phyloP scores from a whole-genome alignment of 2,888 invertebrate species.

The Hirtodrosophila cameraria region DNA sequence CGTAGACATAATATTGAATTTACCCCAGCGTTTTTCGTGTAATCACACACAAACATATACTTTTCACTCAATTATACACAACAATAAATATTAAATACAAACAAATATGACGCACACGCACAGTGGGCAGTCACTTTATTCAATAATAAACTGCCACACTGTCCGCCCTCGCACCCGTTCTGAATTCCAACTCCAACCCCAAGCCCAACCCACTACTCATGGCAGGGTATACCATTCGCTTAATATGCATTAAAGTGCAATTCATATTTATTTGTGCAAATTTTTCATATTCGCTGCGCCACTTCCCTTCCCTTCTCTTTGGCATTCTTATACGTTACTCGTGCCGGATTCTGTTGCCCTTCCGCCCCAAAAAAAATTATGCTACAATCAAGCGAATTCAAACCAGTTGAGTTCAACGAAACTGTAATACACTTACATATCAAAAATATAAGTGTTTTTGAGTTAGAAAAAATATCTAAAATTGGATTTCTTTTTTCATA shows the following conservation, averaged over 20 bases:
- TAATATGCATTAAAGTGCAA: conserved; percentile 79
- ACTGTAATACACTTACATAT: conserved; percentile 22
- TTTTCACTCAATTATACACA: conserved; percentile 79
- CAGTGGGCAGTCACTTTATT: conserved; percentile 69
- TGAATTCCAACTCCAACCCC: no score
- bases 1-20: conserved; percentile 69
- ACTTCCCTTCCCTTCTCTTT: not conserved
- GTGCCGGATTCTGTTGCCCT: conserved; percentile 19
- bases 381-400: conserved; percentile 7
- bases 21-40: conserved; percentile 44
- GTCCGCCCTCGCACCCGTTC: not conserved
- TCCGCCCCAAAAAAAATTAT: conserved; percentile 19
- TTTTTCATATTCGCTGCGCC: conserved; percentile 62
- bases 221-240: conserved; percentile 41
- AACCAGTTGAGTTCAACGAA: not conserved
- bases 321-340: not conserved
- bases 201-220: not conserved
- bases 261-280: conserved; percentile 79
- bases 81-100: conserved; percentile 74
- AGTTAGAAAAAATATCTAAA: no score
- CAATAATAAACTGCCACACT: conserved; percentile 67
- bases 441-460: no score
- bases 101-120: conserved; percentile 65
- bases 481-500: no score
- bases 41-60: conserved; percentile 75